Evolutionary conservation across 1,140 invertebrate species (phyloP), one percentile per base, ranked within the genome.

Genomic region (Bacillus rossius): DNA sequence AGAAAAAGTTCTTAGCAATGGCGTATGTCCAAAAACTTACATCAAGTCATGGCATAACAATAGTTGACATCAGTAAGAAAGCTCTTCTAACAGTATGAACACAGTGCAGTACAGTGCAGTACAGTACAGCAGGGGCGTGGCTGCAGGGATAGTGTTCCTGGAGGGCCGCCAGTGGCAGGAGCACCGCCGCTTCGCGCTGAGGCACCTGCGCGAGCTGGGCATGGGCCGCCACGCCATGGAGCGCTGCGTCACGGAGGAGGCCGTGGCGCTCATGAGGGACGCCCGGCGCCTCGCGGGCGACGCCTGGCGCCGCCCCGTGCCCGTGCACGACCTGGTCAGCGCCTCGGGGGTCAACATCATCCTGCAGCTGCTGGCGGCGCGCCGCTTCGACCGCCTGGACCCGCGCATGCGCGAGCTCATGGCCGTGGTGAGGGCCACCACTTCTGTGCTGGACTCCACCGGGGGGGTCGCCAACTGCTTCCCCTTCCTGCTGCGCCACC

Each of bases 201-300:
- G 69, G 53, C 75, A 76, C 16, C 67, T 85, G 8, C 68, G 75
- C 55, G 72, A 80, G 53, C 73, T 83, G 52, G 82, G 81, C 16
- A 76, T 81, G 50, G 80, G 79, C 4, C 79, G 73, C 61, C 66
- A 67, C 17, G 68, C 69, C 0, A 76, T 83, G 72, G 80, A 81
- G 61, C 65, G 70, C 23, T 69, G 77, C 52, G 73, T 82, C n/a
- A 55, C 73, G 16, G 70, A 75, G 14, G 75, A 81, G 40, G 55
- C 60, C 48, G 68, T 67, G 2, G 55, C 66, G n/a, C 55, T 65
- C 29, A 55, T 76, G 4, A 67, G 65, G 2, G 70, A 65, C 4
- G 73, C 71, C 4, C 61, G 68, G 0, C 29, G 71, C 1, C 70
- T 75, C 4, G 69, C 76, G 10, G 37, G 79, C 5, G 77, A 76